Conservation (phyloP, 2,113 vertebrate species). For the Athene cunicularia region DNA sequence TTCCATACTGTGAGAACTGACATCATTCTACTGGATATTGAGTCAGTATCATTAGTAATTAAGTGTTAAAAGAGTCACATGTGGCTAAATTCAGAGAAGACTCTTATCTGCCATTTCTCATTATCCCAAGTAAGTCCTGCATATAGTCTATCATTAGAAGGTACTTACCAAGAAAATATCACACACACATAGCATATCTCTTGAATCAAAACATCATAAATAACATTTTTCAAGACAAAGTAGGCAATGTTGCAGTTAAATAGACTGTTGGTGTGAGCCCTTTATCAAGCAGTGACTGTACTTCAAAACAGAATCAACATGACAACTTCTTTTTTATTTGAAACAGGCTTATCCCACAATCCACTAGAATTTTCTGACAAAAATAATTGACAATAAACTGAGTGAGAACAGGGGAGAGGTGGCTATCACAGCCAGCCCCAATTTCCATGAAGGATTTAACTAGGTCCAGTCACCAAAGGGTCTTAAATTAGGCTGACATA, state of each 20-base stretch:
- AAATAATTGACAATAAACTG: background rate
- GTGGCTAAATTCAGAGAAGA: background rate
- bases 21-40: rapidly evolving
- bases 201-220: background rate
- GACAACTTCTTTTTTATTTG: background rate
- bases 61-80: background rate
- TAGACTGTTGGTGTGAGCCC: background rate
- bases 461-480: background rate
- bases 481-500: background rate
- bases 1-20: background rate
- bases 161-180: background rate
- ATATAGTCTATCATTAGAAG: background rate
- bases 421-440: background rate
- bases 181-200: background rate
- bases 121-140: background rate
- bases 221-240: background rate
- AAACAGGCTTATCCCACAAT: background rate
- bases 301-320: background rate
- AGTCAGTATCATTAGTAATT: background rate
- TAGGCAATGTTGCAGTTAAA: background rate
- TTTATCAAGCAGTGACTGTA: background rate
- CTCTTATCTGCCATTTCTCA: background rate
- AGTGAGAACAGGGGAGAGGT: background rate
- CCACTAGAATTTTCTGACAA: background rate
- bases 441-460: background rate